Evolutionary conservation across 1,140 invertebrate species (phyloP).

Genomic region (Penaeus indicus): DNA sequence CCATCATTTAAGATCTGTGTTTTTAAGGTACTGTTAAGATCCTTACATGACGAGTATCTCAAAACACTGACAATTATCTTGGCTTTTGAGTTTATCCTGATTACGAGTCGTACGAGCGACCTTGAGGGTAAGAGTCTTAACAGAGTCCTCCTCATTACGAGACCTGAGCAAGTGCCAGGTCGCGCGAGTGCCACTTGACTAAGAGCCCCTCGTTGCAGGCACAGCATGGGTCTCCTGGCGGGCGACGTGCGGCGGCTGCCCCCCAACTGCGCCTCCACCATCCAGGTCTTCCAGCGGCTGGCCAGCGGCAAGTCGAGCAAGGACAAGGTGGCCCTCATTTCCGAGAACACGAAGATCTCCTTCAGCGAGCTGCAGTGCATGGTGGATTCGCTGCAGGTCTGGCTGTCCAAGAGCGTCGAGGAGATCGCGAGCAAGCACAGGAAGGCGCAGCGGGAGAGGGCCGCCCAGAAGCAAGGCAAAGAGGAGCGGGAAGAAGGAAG

Average conservation of each 20-base stretch:
- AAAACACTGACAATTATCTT: too few species aligned
- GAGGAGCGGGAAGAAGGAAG: neutral
- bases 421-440: neutral
- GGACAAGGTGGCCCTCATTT: constrained; percentile 38
- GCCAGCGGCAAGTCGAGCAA: constrained; percentile 19
- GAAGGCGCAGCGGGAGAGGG: too few species aligned
- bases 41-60: too few species aligned
- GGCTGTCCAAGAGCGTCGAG: constrained; percentile 10
- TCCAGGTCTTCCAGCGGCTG: constrained; percentile 46
- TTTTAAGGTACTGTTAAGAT: too few species aligned
- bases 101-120: too few species aligned
- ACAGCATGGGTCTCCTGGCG: constrained; percentile 41
- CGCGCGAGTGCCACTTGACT: too few species aligned
- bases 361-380: constrained; percentile 28
- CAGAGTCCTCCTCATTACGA: too few species aligned
- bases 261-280: neutral
- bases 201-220: neutral
- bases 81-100: too few species aligned
- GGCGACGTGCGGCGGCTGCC: neutral
- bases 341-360: constrained; percentile 23
- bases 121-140: too few species aligned
- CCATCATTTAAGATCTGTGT: too few species aligned
- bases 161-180: too few species aligned
- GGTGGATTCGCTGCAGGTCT: constrained; percentile 33
- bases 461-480: neutral